phyloP scores from a whole-genome alignment of 2,797 vertebrate species.

The Discoglossus pictus region DNA sequence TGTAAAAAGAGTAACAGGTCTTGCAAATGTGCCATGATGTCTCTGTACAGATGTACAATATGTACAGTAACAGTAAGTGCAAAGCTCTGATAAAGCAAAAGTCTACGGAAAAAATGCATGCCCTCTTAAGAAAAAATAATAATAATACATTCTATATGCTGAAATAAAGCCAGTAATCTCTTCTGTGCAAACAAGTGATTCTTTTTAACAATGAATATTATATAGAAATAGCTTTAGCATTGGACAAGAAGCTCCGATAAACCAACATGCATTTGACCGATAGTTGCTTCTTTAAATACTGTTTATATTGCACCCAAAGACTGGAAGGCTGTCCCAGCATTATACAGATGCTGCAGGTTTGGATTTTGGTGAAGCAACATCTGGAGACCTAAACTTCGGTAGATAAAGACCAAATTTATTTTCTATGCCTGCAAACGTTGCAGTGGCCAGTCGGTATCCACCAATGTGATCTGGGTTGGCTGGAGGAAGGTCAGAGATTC shows the following conservation, averaged over 20 bases:
- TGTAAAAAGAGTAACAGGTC: slow-evolving; percentile 65
- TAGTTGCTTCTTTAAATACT: slow-evolving; percentile 43
- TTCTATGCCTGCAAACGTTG: slow-evolving; percentile 94
- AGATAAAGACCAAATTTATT: slow-evolving; percentile 94
- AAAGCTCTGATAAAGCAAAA: slow-evolving; percentile 76
- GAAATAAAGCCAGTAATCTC: slow-evolving; percentile 67
- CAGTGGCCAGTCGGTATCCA: slow-evolving; percentile 92
- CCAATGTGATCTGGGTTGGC: slow-evolving; percentile 86
- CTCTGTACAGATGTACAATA: slow-evolving; percentile 92
- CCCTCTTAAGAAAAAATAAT: slow-evolving; percentile 72
- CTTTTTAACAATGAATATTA: slow-evolving; percentile 62
- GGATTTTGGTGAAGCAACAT: slow-evolving; percentile 63
- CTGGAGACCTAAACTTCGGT: slow-evolving; percentile 84
- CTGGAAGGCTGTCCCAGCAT: slow-evolving; percentile 56
- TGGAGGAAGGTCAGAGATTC: slow-evolving; percentile 85
- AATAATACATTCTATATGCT: slow-evolving; percentile 62
- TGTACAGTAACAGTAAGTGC: slow-evolving; percentile 83
- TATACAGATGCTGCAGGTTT: slow-evolving; percentile 62
- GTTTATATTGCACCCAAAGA: slow-evolving; percentile 30
- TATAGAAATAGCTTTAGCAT: slow-evolving; percentile 62
- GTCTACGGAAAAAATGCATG: slow-evolving; percentile 76
- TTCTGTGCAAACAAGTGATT: slow-evolving; percentile 61
- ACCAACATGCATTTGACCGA: slow-evolving; percentile 70
- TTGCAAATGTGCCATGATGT: slow-evolving; percentile 71
- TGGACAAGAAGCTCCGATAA: slow-evolving; percentile 63